phyloP scores from a whole-genome alignment of 2,797 vertebrate genomes.

The Lagorchestes hirsutus region DNA sequence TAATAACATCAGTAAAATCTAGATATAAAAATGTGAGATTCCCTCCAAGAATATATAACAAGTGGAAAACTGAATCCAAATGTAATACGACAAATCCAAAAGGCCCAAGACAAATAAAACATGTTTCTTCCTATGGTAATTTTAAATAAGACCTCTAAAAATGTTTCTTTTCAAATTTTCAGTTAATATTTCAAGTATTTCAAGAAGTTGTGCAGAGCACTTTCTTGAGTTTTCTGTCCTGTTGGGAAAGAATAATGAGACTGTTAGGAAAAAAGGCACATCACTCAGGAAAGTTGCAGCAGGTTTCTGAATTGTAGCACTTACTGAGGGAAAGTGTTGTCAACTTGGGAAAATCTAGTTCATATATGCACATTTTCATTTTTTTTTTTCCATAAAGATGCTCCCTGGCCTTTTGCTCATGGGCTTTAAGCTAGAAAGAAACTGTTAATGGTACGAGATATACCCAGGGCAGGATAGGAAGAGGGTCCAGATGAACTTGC shows the following conservation, averaged over 20 bases:
- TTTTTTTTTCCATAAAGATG: neutral
- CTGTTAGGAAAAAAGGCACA: neutral
- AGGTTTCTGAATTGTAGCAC: neutral
- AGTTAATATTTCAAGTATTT: neutral
- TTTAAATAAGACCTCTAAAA: neutral
- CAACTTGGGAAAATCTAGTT: neutral
- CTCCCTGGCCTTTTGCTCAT: neutral
- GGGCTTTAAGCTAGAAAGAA: neutral
- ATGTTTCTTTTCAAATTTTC: neutral
- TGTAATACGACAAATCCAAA: neutral
- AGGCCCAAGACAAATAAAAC: neutral
- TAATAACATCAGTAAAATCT: neutral
- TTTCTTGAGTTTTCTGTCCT: neutral
- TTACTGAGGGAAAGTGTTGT: neutral
- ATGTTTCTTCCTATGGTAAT: neutral
- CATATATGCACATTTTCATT: neutral
- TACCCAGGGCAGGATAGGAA: neutral
- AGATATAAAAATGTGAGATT: neutral
- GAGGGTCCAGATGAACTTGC: neutral
- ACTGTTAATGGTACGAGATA: neutral
- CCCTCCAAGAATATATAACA: neutral
- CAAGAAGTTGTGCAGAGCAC: neutral
- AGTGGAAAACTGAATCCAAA: neutral
- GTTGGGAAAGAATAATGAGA: neutral
- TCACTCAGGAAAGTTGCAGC: neutral